Evolutionary conservation across 2,888 invertebrate species (phyloP).

Genomic region (Acleris holmiana): DNA sequence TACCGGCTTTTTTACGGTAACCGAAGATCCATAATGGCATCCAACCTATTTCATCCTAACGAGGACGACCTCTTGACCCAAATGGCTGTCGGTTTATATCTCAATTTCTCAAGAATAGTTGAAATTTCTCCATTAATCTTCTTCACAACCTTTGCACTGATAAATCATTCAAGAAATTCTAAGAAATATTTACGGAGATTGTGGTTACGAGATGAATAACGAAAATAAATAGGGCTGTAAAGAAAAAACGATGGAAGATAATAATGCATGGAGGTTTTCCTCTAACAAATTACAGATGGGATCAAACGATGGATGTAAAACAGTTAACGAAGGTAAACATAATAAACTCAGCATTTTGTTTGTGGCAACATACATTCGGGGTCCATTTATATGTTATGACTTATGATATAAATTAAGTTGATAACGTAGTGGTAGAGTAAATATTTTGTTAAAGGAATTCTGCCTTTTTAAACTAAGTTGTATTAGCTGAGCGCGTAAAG

Average conservation of each 20-base stretch:
- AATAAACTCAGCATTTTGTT: neutral
- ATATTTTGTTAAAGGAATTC: too few relatives aligned
- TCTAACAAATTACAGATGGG: neutral
- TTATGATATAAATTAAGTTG: too few relatives aligned
- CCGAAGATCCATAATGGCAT: constrained; percentile 40
- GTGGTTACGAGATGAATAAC: neutral
- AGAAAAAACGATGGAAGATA: neutral
- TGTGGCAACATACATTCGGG: neutral
- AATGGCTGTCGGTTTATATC: constrained; percentile 37
- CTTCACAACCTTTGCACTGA: constrained; percentile 20
- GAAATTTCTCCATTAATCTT: constrained; percentile 30
- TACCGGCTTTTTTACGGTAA: constrained; percentile 47
- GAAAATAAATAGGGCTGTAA: neutral
- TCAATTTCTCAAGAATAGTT: constrained; percentile 35
- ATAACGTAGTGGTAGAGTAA: too few relatives aligned
- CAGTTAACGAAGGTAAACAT: neutral
- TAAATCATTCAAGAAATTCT: constrained; percentile 19
- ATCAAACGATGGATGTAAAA: neutral
- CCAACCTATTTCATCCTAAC: constrained; percentile 37
- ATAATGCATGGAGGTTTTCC: neutral
- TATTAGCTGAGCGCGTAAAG: too few relatives aligned
- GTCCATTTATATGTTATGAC: too few relatives aligned
- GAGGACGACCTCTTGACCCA: constrained; percentile 39
- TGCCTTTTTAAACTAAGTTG: too few relatives aligned
- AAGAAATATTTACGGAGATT: constrained; percentile 13